These are phyloP conservation scores for Tetropium fuscum DNA, from an alignment of 2,888 invertebrate species.

Conservation along the genomic window DNA sequence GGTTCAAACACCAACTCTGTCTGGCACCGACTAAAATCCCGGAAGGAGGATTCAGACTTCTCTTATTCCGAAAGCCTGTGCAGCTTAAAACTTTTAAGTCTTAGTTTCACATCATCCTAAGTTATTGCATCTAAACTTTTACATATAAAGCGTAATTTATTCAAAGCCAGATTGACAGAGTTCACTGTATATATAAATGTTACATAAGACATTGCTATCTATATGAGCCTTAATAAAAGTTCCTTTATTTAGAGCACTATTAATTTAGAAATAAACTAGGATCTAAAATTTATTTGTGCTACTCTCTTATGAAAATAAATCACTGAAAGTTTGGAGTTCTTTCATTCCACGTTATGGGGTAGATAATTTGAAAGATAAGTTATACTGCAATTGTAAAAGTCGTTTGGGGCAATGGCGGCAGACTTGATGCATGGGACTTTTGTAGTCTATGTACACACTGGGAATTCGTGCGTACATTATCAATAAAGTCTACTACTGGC, in stretches of 20 bases:
- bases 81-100: constrained; percentile 52
- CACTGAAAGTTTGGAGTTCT: constrained; percentile 18
- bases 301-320: constrained; percentile 19
- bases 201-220: no score
- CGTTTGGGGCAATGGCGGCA: constrained; percentile 61
- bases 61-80: constrained; percentile 46
- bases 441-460: constrained; percentile 24
- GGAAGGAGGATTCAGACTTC: constrained; percentile 49
- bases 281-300: neutral
- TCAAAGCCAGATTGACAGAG: constrained; percentile 21
- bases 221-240: no score
- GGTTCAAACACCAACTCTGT: constrained; percentile 41
- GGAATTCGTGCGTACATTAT: constrained; percentile 31
- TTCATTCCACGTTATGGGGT: constrained; percentile 58
- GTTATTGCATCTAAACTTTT: constrained; percentile 28
- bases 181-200: neutral
- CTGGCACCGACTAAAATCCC: constrained; percentile 45
- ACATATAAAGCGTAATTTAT: constrained; percentile 26
- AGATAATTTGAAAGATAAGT: constrained; percentile 62
- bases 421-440: constrained; percentile 27
- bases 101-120: constrained; percentile 41
- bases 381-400: constrained; percentile 62
- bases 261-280: neutral
- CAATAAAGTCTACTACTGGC: constrained; percentile 24
- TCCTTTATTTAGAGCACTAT: no score